Conservation (phyloP, 2,797 vertebrate species). For the Synaphobranchus kaupii region DNA sequence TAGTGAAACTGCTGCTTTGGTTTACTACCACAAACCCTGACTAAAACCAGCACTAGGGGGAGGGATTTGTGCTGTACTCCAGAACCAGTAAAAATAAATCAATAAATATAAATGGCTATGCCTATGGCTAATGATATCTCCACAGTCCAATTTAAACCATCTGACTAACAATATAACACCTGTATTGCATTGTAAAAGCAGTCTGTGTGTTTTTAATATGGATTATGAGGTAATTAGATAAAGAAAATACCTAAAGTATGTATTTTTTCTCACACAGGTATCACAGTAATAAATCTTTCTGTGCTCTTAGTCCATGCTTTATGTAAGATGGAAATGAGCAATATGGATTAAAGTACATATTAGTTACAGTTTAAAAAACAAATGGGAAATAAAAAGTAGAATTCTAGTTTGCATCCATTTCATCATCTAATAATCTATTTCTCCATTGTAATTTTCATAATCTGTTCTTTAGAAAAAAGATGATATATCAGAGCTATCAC, state of each 20-base stretch:
- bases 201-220: too few relatives aligned
- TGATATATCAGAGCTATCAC: neutral
- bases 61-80: neutral
- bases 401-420: neutral
- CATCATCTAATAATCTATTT: neutral
- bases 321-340: neutral
- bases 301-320: neutral
- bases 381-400: neutral
- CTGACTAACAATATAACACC: too few relatives aligned
- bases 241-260: neutral
- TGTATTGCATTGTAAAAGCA: too few relatives aligned
- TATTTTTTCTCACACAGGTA: neutral
- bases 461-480: neutral
- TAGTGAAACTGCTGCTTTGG: neutral
- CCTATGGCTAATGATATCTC: neutral
- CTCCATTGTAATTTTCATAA: neutral
- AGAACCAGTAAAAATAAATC: neutral
- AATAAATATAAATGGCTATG: neutral
- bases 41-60: neutral
- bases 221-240: neutral
- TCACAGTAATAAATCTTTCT: neutral
- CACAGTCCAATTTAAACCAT: neutral
- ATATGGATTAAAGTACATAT: neutral
- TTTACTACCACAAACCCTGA: neutral
- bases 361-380: neutral